Conservation (phyloP, 2,113 vertebrate genomes). For the Tautogolabrus adspersus region DNA sequence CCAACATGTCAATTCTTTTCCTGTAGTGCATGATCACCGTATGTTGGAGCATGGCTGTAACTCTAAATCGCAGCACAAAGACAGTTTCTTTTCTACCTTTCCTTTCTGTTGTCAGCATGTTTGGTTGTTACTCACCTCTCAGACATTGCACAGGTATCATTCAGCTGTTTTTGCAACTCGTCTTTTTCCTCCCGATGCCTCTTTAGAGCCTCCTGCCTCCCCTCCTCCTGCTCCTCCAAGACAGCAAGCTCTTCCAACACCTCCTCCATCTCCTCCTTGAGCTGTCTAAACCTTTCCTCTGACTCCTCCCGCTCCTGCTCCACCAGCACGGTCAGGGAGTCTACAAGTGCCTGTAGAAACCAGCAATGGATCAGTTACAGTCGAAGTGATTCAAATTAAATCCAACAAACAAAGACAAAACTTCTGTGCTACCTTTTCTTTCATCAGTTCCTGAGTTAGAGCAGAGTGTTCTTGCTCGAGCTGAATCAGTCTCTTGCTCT, state of each 20-base stretch:
- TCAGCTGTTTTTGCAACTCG: constrained; percentile 82
- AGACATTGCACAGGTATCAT: constrained; percentile 75
- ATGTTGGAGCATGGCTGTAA: too few relatives aligned
- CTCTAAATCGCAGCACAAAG: too few relatives aligned
- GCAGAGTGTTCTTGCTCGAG: constrained; percentile 82
- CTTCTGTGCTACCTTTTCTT: constrained; percentile 85
- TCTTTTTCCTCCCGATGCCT: constrained; percentile 81
- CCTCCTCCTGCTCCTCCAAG: constrained; percentile 86
- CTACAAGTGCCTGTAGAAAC: constrained; percentile 82
- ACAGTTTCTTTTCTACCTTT: too few relatives aligned
- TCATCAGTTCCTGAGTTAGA: constrained; percentile 78
- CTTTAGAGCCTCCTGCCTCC: constrained; percentile 74
- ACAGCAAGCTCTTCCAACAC: constrained; percentile 87
- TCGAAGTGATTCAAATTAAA: background rate
- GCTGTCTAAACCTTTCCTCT: constrained; percentile 74
- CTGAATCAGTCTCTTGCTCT: constrained; percentile 75
- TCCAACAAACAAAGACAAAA: background rate
- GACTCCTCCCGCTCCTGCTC: constrained; percentile 83
- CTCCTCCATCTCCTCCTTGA: constrained; percentile 88
- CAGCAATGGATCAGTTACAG: background rate
- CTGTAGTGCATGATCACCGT: background rate
- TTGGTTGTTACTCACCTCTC: constrained; percentile 81
- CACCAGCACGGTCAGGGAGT: constrained; percentile 81
- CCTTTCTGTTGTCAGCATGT: background rate
- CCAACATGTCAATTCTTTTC: too few relatives aligned